phyloP scores from a whole-genome alignment of 2,113 vertebrate genomes.

The Callopanchax toddi region DNA sequence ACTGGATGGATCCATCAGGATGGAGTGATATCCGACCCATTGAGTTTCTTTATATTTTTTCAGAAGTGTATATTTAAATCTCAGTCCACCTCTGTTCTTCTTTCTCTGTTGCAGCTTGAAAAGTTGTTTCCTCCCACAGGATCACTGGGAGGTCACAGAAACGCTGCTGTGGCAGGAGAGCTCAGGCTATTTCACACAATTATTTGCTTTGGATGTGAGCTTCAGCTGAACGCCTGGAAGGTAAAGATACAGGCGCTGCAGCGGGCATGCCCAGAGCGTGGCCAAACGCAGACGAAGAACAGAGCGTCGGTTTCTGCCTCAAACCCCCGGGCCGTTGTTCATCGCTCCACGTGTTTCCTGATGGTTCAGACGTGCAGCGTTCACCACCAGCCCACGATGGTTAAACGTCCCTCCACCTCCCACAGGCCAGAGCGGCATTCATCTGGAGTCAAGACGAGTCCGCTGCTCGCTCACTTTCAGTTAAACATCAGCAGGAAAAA shows the following conservation, averaged over 20 bases:
- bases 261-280: not conserved
- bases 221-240: not conserved
- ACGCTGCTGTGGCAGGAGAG: not conserved
- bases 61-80: too few relatives aligned
- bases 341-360: conserved; percentile 43
- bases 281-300: conserved; percentile 2
- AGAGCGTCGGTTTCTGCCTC: not conserved
- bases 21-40: too few relatives aligned
- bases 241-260: not conserved
- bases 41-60: too few relatives aligned
- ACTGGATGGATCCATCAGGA: too few relatives aligned
- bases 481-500: conserved; percentile 1
- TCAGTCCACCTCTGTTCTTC: too few relatives aligned
- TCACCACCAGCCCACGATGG: conserved; percentile 47
- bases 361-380: conserved; percentile 19
- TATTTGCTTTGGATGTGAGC: not conserved
- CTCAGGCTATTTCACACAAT: too few relatives aligned
- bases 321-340: conserved; percentile 31
- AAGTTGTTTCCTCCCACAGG: not conserved
- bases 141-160: not conserved
- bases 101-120: not conserved
- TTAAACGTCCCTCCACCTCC: conserved; percentile 17
- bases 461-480: not conserved
- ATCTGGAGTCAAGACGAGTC: not conserved
- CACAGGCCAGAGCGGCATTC: not conserved